phyloP scores from a whole-genome alignment of 2,113 vertebrate species.

The Lates calcarifer region DNA sequence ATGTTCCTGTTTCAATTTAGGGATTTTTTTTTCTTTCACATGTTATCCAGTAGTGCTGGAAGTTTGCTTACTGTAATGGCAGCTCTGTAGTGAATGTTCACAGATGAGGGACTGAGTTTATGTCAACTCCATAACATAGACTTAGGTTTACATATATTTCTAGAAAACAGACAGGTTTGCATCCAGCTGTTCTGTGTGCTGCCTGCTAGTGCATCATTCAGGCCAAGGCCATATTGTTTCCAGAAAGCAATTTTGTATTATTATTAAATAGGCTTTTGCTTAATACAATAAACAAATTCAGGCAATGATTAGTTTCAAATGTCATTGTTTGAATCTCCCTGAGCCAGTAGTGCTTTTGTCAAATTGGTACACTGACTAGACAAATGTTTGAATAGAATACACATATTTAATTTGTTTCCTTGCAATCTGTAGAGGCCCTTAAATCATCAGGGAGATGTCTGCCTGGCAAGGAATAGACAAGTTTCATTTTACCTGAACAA shows the following conservation, averaged over 20 bases:
- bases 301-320: conserved; percentile 47
- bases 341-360: conserved; percentile 25
- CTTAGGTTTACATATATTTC: conserved; percentile 44
- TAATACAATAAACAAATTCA: conserved; percentile 55
- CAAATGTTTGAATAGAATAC: conserved; percentile 30
- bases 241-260: conserved; percentile 45
- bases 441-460: conserved; percentile 42
- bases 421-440: conserved; percentile 44
- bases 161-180: conserved; percentile 13
- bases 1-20: neutral
- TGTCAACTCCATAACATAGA: conserved; percentile 26
- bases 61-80: neutral
- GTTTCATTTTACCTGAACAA: conserved; percentile 56
- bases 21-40: neutral
- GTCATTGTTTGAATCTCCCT: conserved; percentile 26
- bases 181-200: neutral
- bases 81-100: neutral
- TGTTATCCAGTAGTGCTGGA: neutral
- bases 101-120: conserved; percentile 3
- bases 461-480: conserved; percentile 28
- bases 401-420: conserved; percentile 36
- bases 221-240: conserved; percentile 29
- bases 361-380: conserved; percentile 10
- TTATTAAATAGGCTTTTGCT: conserved; percentile 46
- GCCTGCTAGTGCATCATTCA: conserved; percentile 1